phyloP scores from a whole-genome alignment of 1,140 invertebrate genomes.

The Xylocopa sonorina region DNA sequence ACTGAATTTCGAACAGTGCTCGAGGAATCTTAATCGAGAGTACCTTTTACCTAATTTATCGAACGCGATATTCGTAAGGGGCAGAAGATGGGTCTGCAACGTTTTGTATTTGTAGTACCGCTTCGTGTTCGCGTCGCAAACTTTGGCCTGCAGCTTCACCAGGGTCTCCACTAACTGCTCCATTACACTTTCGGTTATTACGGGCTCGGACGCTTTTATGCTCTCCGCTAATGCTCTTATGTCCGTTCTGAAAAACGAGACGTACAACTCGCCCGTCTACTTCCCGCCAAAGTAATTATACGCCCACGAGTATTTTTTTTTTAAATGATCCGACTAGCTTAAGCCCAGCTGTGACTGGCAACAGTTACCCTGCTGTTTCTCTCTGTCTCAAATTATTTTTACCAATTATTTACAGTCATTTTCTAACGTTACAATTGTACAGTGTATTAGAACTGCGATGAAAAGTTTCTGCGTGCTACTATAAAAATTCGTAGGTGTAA shows the following conservation, averaged over 20 bases:
- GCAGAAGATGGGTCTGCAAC: constrained; percentile 89
- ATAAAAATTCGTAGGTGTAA: too few relatives aligned
- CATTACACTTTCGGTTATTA: constrained; percentile 83
- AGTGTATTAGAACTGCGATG: too few relatives aligned
- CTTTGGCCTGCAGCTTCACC: constrained; percentile 81
- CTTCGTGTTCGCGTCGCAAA: constrained; percentile 82
- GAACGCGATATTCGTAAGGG: constrained; percentile 90
- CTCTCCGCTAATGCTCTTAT: constrained; percentile 81
- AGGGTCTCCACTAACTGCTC: constrained; percentile 83
- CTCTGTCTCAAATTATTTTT: background rate
- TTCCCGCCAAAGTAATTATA: constrained; percentile 15
- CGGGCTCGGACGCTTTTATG: constrained; percentile 81
- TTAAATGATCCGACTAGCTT: background rate
- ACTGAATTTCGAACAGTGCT: background rate
- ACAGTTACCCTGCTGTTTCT: background rate
- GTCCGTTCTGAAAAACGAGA: constrained; percentile 81
- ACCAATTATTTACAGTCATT: too few relatives aligned
- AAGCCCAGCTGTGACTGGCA: background rate
- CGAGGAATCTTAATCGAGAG: constrained; percentile 54
- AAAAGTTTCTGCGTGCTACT: too few relatives aligned
- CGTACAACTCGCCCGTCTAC: constrained; percentile 18
- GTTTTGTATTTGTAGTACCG: constrained; percentile 87
- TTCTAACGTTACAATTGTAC: too few relatives aligned
- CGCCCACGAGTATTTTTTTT: background rate
- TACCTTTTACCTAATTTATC: constrained; percentile 81